Evolutionary conservation across 2,888 invertebrate genomes (phyloP), one percentile per base, ranked within the genome.

Genomic region (Idaea straminata): DNA sequence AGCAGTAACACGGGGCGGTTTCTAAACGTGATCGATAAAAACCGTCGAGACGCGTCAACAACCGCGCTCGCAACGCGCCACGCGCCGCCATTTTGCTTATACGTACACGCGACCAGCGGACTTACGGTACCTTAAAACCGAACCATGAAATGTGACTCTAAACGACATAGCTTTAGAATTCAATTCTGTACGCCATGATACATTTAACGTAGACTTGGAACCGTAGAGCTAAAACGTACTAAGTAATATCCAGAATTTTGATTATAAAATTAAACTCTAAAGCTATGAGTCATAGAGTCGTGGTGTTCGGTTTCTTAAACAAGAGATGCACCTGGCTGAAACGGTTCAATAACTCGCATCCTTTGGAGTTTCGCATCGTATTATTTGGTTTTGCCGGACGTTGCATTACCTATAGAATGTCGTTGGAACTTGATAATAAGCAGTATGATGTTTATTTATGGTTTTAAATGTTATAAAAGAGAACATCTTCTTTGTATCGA

Each of bases 1-100:
- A 72, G 65, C 62, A 66, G 88, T 85, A 77, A 70, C 65, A 59
- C 59, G 64, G 70, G 64, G 62, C 66, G 64, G 73, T 68, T 65
- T 62, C 61, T 10, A 68, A 65, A 66, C 66, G 65, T 74, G 81
- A 87, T 87, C 86, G 77, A 88, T 87, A 83, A 71, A 70, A 69
- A 68, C 76, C 78, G 73, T 72, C 77, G 77, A 83, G 78, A 77
- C 76, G 81, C 90, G 91, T 90, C 91, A 91, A 89, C 91, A 91
- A 91, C 90, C 91, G 82, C 83, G 71, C 77, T 69, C 73, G 83
- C 72, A 78, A 70, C 70, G 79, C 81, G 78, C 78, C 78, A 81
- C 83, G 85, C 80, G 85, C 80, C 87, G 90, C 86, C 91, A 92
- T 92, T 87, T 92, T 90, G 89, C 86, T 89, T 63, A 62, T 35